Conservation (phyloP, 2,113 vertebrate species). For the Heteronetta atricapilla region DNA sequence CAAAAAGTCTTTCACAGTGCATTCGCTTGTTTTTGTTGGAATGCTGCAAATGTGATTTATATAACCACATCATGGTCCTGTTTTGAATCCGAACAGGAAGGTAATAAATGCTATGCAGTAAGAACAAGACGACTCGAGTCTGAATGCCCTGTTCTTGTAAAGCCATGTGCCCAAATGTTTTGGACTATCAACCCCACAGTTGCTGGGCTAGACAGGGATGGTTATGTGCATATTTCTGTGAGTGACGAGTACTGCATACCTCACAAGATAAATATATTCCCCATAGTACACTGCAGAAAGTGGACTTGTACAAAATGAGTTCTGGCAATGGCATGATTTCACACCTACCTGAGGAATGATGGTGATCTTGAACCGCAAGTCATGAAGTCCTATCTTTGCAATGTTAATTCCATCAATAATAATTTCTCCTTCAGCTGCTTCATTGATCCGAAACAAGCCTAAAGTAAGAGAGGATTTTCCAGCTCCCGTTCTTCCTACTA, state of each 20-base stretch:
- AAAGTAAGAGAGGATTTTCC: constrained; percentile 95
- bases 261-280: not conserved
- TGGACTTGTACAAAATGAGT: not conserved
- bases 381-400: constrained; percentile 88
- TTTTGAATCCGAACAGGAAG: not conserved
- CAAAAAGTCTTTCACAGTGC: not conserved
- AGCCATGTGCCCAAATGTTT: not conserved
- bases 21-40: not conserved
- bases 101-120: not conserved
- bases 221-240: not conserved
- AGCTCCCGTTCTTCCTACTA: constrained; percentile 94
- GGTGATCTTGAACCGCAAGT: constrained; percentile 91
- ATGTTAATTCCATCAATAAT: constrained; percentile 90
- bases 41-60: not conserved
- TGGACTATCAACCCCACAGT: not conserved
- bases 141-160: not conserved
- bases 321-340: not conserved
- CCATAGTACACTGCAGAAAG: not conserved
- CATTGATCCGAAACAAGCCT: constrained; percentile 94
- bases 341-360: constrained; percentile 92
- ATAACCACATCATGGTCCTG: not conserved
- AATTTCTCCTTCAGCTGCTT: constrained; percentile 88
- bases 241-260: not conserved
- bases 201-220: not conserved
- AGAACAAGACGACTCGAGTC: not conserved